These are phyloP conservation scores for Latrodectus elegans DNA, from an alignment of 2,888 invertebrate species.

Conservation along the genomic window DNA sequence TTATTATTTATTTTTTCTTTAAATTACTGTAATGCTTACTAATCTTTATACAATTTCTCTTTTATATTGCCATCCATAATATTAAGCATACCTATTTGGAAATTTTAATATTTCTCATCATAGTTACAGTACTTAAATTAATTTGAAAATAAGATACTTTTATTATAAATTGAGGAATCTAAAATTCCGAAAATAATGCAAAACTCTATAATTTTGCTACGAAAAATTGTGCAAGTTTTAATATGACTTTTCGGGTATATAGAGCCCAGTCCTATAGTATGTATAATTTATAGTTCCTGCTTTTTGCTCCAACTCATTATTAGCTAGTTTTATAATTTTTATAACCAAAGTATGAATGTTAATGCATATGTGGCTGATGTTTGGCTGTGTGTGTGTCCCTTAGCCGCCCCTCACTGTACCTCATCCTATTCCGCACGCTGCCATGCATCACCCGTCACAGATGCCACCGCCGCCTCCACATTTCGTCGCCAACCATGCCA, in stretches of 20 bases:
- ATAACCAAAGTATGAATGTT: slow-evolving; percentile 43
- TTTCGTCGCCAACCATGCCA: slow-evolving; percentile 87
- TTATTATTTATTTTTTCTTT: no score
- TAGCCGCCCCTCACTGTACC: slow-evolving; percentile 80
- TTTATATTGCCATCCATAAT: no score
- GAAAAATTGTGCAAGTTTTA: no score
- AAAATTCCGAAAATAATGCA: no score
- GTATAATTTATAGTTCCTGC: neutral
- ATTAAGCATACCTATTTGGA: no score
- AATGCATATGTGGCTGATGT: slow-evolving; percentile 47
- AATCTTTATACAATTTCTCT: no score
- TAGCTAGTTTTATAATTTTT: neutral
- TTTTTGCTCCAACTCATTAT: neutral
- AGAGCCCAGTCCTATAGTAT: slow-evolving; percentile 11
- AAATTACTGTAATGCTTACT: no score
- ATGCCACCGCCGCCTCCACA: slow-evolving; percentile 80
- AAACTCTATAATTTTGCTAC: no score
- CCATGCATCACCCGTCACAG: slow-evolving; percentile 80
- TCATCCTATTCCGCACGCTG: slow-evolving; percentile 77
- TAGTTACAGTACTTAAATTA: no score
- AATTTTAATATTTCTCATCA: no score
- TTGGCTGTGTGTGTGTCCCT: slow-evolving; percentile 62
- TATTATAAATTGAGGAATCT: no score
- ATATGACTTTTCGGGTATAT: neutral
- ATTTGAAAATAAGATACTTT: no score